phyloP scores from a whole-genome alignment of 1,140 invertebrate species.

The Idris sp. region DNA sequence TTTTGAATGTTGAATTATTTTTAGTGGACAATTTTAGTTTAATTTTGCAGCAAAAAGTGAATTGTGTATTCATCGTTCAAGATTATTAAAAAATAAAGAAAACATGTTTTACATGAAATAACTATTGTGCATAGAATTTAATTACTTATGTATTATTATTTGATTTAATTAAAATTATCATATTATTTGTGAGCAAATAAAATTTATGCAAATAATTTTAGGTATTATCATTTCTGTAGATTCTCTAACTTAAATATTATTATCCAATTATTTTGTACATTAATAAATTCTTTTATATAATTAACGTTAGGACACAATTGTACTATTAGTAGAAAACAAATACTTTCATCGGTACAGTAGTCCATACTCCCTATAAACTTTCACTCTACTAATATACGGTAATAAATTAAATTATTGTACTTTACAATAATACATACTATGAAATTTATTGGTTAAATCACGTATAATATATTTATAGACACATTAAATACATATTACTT shows the following conservation, averaged over 20 bases:
- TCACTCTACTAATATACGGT: conserved; percentile 21
- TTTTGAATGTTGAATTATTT: too few species aligned
- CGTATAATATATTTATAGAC: conserved; percentile 52
- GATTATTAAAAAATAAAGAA: too few species aligned
- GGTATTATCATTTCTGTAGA: too few species aligned
- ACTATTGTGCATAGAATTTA: too few species aligned
- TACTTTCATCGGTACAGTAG: conserved; percentile 41
- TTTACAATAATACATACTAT: conserved; percentile 47
- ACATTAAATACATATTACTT: conserved; percentile 52
- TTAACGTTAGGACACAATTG: conserved; percentile 39
- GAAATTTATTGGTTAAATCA: conserved; percentile 42
- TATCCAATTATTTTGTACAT: conserved; percentile 13
- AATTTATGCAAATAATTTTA: too few species aligned
- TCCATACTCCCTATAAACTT: conserved; percentile 1
- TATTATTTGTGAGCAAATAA: too few species aligned
- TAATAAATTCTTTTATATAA: conserved; percentile 17
- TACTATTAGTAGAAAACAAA: conserved; percentile 49
- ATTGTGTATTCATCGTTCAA: too few species aligned
- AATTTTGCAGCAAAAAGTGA: too few species aligned
- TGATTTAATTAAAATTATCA: too few species aligned
- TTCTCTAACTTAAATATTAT: background rate
- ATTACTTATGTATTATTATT: too few species aligned
- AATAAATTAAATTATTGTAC: conserved; percentile 43
- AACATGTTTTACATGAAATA: too few species aligned
- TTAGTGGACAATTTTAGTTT: too few species aligned